Conservation (phyloP, 2,888 invertebrate species). For the Pammene fasciana region DNA sequence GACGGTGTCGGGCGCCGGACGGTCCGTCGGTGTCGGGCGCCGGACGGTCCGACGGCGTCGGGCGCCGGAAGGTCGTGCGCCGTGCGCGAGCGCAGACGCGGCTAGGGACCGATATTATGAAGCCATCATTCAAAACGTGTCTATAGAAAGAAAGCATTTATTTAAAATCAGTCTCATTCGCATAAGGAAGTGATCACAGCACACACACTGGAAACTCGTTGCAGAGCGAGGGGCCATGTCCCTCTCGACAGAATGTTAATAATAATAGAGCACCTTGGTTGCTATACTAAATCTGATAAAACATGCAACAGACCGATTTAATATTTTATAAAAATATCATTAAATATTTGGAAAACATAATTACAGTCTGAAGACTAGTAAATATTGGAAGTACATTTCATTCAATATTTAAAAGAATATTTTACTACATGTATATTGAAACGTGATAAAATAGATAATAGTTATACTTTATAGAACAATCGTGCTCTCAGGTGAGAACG, state of each 20-base stretch:
- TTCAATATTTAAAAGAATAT: constrained; percentile 58
- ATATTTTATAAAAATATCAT: constrained; percentile 63
- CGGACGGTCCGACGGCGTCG: neutral
- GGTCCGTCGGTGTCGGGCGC: neutral
- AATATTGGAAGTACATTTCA: constrained; percentile 63
- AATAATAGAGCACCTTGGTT: constrained; percentile 79
- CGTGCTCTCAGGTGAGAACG: constrained; percentile 52
- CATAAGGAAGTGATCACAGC: constrained; percentile 84
- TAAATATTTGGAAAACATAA: constrained; percentile 61
- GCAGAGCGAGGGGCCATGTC: constrained; percentile 75
- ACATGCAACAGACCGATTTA: constrained; percentile 69
- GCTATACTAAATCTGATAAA: constrained; percentile 75
- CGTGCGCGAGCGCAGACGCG: constrained; percentile 10
- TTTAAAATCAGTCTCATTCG: constrained; percentile 83
- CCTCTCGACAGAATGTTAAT: constrained; percentile 74
- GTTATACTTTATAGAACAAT: constrained; percentile 49
- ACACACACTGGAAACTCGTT: constrained; percentile 82
- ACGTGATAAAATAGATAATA: constrained; percentile 54
- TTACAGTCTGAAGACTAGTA: constrained; percentile 52
- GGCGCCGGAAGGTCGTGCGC: neutral
- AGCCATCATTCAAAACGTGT: constrained; percentile 55
- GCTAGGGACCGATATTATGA: constrained; percentile 38
- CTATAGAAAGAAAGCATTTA: constrained; percentile 75
- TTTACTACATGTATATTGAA: constrained; percentile 53
- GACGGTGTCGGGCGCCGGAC: neutral